Percentiles rank a stretch among this genome's conserved stretches.
phyloP scores from a whole-genome alignment of 2,113 vertebrate species.

The Oenanthe melanoleuca region DNA sequence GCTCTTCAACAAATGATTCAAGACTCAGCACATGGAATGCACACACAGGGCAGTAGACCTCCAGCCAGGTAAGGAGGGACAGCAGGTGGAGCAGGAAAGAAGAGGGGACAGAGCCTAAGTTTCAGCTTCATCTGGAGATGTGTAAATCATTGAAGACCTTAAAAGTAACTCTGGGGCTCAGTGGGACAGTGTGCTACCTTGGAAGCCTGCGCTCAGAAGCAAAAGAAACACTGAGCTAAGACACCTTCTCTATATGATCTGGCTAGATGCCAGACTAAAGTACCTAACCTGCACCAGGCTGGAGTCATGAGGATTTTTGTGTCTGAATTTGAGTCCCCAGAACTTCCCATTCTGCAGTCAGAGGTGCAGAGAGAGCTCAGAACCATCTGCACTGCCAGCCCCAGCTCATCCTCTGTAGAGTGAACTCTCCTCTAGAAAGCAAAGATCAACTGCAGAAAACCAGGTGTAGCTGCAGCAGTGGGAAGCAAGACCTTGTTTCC shows the following conservation, averaged over 20 bases:
- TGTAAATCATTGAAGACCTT: background rate
- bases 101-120: background rate
- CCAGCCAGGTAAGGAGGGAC: background rate
- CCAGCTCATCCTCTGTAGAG: background rate
- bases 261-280: background rate
- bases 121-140: background rate
- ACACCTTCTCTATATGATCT: background rate
- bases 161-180: background rate
- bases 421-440: background rate
- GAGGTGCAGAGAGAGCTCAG: background rate
- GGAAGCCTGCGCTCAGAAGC: background rate
- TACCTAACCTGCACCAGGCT: background rate
- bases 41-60: background rate
- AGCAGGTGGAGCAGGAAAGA: background rate
- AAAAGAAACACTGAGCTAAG: background rate
- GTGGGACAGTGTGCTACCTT: background rate
- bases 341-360: background rate
- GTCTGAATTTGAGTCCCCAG: background rate
- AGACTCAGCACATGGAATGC: rapidly evolving
- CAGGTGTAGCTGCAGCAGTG: background rate
- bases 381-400: rapidly evolving
- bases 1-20: background rate
- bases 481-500: background rate
- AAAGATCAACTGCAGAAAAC: background rate
- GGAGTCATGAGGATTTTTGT: background rate